Percentiles rank a stretch among this genome's conserved stretches.
phyloP scores from a whole-genome alignment of 2,888 invertebrate species.

The Laspeyria flexula region DNA sequence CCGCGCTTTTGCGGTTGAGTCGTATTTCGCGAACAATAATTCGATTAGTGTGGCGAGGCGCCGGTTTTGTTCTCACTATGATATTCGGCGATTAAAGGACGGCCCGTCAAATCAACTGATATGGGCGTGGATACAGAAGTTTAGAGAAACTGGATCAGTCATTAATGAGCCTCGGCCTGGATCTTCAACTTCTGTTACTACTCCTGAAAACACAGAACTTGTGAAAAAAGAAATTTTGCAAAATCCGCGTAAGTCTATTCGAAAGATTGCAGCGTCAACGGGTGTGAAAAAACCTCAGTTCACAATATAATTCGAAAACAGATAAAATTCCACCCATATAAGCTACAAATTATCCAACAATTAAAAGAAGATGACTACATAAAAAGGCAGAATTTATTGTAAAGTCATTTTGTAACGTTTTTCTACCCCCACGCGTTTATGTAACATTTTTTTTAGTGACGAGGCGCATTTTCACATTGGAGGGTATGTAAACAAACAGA shows the following conservation, averaged over 20 bases:
- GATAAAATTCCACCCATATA: constrained; percentile 20
- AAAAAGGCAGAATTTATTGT: constrained; percentile 10
- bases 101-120: constrained; percentile 9
- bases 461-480: constrained; percentile 31
- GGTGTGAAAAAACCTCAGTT: constrained; percentile 15
- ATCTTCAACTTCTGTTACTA: constrained; percentile 2
- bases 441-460: background rate
- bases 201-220: constrained; percentile 8
- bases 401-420: constrained; percentile 8
- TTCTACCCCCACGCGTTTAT: constrained; percentile 5
- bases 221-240: constrained; percentile 14
- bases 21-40: constrained; percentile 1
- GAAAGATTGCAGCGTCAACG: constrained; percentile 22
- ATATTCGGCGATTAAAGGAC: constrained; percentile 10
- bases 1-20: constrained; percentile 8
- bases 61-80: constrained; percentile 1
- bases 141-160: constrained; percentile 5
- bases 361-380: constrained; percentile 16
- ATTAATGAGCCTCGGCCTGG: constrained; percentile 4
- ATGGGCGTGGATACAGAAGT: constrained; percentile 8
- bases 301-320: constrained; percentile 20
- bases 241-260: constrained; percentile 12
- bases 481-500: constrained; percentile 33
- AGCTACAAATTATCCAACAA: constrained; percentile 22
- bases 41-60: background rate